Base-by-base conservation (phyloP, 2,888 invertebrate species). In the Brachyptera putata region DNA sequence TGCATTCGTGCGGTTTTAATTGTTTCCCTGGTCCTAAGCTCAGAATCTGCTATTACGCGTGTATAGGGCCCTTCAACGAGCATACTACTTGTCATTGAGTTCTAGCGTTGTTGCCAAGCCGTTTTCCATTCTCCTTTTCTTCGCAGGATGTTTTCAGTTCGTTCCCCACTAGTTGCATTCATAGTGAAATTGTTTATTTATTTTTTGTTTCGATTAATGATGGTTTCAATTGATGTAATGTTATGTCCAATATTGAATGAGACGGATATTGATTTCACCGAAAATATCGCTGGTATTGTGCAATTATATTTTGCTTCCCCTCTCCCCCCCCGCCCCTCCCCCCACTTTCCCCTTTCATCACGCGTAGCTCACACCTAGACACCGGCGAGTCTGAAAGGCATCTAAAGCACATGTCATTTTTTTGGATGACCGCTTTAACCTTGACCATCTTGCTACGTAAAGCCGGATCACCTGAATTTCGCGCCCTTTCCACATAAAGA, bases 321-420 rank as follows among this genome's bases (percentile, higher is more conserved):
- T 11, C 30, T 11, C 30, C 30, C 30, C 5, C 30, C n/a, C n/a
- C n/a, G n/a, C n/a, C n/a, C 11, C 5, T 30, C 30, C 77, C 75
- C 75, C 76, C 75, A 49, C 50, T 50, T 57, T 56, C 49, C 58
- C 49, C 21, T 37, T 41, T 53, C 49, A 25, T 39, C 49, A n/a
- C 46, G 74, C 74, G 76, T 37, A 21, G 16, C 41, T 16, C 9
- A 16, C 41, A 21, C n/a, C n/a, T n/a, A n/a, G n/a, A n/a, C n/a
- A n/a, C n/a, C n/a, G n/a, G n/a, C n/a, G n/a, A n/a, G n/a, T n/a
- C n/a, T n/a, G n/a, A n/a, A n/a, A n/a, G n/a, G n/a, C n/a, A n/a
- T n/a, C 16, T 41, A 2, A 46, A 46, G 46, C 46, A 46, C 46
- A 46, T 46, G 46, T 46, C 46, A 46, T 46, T 46, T 46, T 30